These are phyloP conservation scores for Drosophila pruinosa DNA, from an alignment of 1,140 invertebrate species.

Conservation along the genomic window DNA sequence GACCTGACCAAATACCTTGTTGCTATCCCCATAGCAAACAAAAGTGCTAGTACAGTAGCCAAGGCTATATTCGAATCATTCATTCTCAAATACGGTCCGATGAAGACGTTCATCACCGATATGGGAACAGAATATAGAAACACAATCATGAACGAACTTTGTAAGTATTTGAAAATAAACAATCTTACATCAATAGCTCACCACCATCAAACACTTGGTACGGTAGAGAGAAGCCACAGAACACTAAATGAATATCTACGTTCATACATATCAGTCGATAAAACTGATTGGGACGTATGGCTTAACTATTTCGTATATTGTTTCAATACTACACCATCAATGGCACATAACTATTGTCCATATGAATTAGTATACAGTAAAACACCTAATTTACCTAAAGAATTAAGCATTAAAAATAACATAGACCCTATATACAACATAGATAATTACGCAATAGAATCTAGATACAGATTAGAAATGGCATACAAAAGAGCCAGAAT, in stretches of 20 bases:
- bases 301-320: too few relatives aligned
- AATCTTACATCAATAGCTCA: conserved; percentile 42
- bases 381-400: conserved; percentile 5
- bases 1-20: conserved; percentile 43
- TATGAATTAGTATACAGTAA: conserved; percentile 22
- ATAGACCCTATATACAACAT: conserved; percentile 33
- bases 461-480: too few relatives aligned
- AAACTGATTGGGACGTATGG: conserved; percentile 41
- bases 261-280: conserved; percentile 27
- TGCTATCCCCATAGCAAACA: conserved; percentile 37
- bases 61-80: conserved; percentile 49
- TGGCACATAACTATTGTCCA: too few relatives aligned
- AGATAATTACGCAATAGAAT: too few relatives aligned
- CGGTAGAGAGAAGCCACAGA: conserved; percentile 32
- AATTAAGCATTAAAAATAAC: conserved; percentile 3
- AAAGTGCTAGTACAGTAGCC: conserved; percentile 29
- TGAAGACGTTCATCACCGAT: conserved; percentile 36
- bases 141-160: conserved; percentile 34
- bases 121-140: conserved; percentile 54
- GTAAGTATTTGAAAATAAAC: conserved; percentile 32
- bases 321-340: too few relatives aligned
- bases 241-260: conserved; percentile 38
- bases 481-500: too few relatives aligned
- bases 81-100: conserved; percentile 28
- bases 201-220: conserved; percentile 29